A percentile compares a stretch with the other conserved stretches of the same genome.
Evolutionary conservation across 2,113 vertebrate genomes (phyloP).

Genomic region (Morone chrysops): DNA sequence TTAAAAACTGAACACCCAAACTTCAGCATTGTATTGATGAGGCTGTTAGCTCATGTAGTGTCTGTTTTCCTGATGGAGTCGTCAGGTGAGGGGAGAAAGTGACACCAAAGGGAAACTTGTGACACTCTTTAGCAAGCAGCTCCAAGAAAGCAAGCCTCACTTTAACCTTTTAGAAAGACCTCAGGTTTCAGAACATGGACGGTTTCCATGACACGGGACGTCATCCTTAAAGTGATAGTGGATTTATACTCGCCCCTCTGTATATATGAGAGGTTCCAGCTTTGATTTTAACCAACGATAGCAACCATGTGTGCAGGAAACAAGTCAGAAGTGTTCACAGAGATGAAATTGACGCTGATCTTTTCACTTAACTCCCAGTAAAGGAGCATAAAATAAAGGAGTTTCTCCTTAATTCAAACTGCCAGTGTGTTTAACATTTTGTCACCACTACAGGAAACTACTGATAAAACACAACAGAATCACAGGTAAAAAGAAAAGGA

Average conservation of each 20-base stretch:
- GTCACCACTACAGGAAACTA: no score
- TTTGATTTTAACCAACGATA: background rate
- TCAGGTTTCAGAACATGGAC: slow-evolving; percentile 36
- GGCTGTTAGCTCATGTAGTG: background rate
- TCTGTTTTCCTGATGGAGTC: slow-evolving; percentile 19
- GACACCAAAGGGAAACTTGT: slow-evolving; percentile 45
- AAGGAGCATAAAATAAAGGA: no score
- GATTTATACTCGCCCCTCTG: background rate
- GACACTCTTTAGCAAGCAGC: slow-evolving; percentile 41
- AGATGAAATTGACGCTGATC: slow-evolving; percentile 32
- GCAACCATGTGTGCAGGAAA: background rate
- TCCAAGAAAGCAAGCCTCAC: slow-evolving; percentile 11
- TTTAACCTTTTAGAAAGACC: slow-evolving; percentile 49
- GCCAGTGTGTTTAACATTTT: no score
- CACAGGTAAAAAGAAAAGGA: no score
- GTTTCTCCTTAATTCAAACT: no score
- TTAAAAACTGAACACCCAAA: background rate
- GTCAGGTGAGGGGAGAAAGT: slow-evolving; percentile 37
- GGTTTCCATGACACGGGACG: slow-evolving; percentile 37
- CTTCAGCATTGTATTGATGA: background rate
- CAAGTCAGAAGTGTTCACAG: background rate
- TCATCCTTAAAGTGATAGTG: slow-evolving; percentile 28
- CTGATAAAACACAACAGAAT: no score
- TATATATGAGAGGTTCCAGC: background rate
- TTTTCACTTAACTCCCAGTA: accelerated